Conservation (phyloP, 2,888 invertebrate genomes). For the Mesorhabditis sp. region DNA sequence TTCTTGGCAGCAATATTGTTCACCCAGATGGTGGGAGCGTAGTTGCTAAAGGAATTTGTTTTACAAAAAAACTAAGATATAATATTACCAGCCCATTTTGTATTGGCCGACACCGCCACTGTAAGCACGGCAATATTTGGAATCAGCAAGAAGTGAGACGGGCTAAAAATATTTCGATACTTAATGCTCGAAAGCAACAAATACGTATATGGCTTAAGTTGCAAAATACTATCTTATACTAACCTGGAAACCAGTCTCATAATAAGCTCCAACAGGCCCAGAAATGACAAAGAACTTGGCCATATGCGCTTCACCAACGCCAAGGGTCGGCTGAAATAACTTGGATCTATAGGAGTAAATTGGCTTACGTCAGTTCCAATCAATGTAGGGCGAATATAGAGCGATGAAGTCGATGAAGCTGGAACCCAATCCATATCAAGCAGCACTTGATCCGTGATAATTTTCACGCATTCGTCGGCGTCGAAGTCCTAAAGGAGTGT, state of each 20-base stretch:
- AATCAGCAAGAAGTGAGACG: slow-evolving; percentile 77
- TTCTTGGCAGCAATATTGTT: slow-evolving; percentile 72
- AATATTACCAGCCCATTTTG: slow-evolving; percentile 72
- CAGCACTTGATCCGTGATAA: slow-evolving; percentile 77
- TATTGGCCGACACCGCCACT: slow-evolving; percentile 85
- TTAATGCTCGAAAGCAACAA: not conserved
- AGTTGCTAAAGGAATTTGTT: slow-evolving; percentile 60
- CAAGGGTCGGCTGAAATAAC: slow-evolving; percentile 76
- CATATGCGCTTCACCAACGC: slow-evolving; percentile 80
- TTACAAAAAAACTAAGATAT: slow-evolving; percentile 1
- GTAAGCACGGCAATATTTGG: slow-evolving; percentile 74
- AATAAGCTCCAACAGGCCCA: slow-evolving; percentile 90
- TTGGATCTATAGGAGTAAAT: slow-evolving; percentile 13
- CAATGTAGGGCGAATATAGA: slow-evolving; percentile 91
- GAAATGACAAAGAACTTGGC: slow-evolving; percentile 85
- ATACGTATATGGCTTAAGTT: not conserved
- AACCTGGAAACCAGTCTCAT: slow-evolving; percentile 68
- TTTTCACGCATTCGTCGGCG: slow-evolving; percentile 77
- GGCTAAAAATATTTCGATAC: not conserved
- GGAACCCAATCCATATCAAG: slow-evolving; percentile 98
- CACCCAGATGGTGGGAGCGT: slow-evolving; percentile 64
- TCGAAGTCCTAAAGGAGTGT: slow-evolving; percentile 71
- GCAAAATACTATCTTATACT: not conserved
- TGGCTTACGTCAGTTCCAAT: slow-evolving; percentile 91
- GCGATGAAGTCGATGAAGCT: slow-evolving; percentile 75